Evolutionary conservation across 2,113 vertebrate species (phyloP).

Genomic region (Zapornia atra): DNA sequence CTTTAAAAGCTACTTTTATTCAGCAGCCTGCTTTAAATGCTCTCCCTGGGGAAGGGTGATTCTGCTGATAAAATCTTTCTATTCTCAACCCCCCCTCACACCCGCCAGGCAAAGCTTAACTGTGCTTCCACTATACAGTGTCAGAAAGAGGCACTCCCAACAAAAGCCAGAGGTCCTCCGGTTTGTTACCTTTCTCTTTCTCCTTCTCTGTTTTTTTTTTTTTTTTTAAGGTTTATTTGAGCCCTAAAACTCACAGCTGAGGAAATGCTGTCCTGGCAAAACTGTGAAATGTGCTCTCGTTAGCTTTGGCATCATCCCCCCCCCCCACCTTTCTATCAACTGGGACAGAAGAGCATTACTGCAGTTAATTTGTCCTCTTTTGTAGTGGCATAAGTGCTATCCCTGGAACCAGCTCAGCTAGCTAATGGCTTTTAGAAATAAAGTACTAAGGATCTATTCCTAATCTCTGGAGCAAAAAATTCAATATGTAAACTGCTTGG

Average conservation of each 20-base stretch:
- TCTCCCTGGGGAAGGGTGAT: background rate
- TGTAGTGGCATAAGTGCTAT: background rate
- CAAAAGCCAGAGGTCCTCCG: background rate
- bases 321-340: background rate
- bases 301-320: background rate
- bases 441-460: background rate
- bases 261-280: constrained; percentile 39
- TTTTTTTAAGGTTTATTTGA: background rate
- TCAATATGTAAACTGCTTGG: constrained; percentile 18
- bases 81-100: background rate
- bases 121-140: background rate
- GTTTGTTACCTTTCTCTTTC: background rate
- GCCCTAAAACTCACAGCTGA: background rate
- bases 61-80: background rate
- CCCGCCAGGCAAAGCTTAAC: background rate
- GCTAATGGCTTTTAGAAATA: constrained; percentile 49
- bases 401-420: constrained; percentile 32
- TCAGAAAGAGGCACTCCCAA: background rate
- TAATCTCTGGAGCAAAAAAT: constrained; percentile 30
- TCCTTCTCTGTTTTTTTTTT: rapidly evolving
- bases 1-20: background rate
- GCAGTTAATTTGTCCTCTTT: constrained; percentile 50
- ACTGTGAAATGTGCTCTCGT: background rate
- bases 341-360: constrained; percentile 36
- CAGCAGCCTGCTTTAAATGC: background rate